Percentiles rank a stretch among this genome's conserved stretches.
Conservation (phyloP, 2,888 invertebrate genomes). For the Lamproptera curius region DNA sequence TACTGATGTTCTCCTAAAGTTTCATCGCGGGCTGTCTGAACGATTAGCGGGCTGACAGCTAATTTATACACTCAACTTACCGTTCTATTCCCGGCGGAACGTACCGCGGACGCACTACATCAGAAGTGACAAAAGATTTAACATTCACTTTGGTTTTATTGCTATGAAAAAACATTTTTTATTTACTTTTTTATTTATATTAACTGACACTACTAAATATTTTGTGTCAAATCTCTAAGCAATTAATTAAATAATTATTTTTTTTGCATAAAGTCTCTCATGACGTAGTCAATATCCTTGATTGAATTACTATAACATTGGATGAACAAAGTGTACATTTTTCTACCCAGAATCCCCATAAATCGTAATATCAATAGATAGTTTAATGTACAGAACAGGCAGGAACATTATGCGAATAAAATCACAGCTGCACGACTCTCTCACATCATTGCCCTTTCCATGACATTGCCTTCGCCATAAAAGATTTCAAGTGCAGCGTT, state of each 20-base stretch:
- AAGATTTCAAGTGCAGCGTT: constrained; percentile 64
- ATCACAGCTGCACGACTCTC: constrained; percentile 61
- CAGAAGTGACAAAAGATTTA: constrained; percentile 42
- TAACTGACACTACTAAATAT: no score
- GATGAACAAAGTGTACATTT: no score
- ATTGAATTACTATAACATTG: no score
- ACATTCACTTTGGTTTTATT: constrained; percentile 6
- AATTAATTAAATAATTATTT: no score
- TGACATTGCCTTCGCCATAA: constrained; percentile 71
- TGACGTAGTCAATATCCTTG: no score
- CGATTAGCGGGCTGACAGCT: constrained; percentile 76
- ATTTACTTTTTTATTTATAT: background rate
- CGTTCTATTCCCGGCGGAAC: constrained; percentile 65
- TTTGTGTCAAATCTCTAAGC: no score
- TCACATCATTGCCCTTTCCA: constrained; percentile 73
- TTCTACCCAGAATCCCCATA: no score
- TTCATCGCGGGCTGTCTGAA: constrained; percentile 74
- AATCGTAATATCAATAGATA: constrained; percentile 26
- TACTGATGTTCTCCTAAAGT: constrained; percentile 71
- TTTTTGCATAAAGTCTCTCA: no score
- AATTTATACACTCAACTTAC: constrained; percentile 77
- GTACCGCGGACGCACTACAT: constrained; percentile 39
- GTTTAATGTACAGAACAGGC: constrained; percentile 43
- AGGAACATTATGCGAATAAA: constrained; percentile 51
- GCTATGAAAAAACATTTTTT: background rate